phyloP scores from a whole-genome alignment of 2,797 vertebrate species.

The Amniataba percoides region DNA sequence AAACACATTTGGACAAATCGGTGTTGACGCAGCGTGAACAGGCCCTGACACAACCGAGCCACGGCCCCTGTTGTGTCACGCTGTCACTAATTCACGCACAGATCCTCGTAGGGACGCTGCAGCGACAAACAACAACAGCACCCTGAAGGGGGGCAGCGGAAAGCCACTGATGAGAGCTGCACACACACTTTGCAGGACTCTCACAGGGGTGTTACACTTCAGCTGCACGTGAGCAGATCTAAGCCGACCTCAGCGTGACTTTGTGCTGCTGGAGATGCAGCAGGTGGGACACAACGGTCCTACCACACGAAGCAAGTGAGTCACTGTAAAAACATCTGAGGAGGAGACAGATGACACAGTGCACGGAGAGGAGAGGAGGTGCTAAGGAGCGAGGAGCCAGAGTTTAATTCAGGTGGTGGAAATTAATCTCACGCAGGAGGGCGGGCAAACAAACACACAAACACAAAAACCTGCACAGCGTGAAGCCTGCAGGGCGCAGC shows the following conservation, averaged over 20 bases:
- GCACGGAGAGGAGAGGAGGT: no score
- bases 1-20: conserved; percentile 49
- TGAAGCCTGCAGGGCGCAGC: conserved; percentile 22
- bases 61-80: conserved; percentile 26
- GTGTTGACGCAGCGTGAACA: conserved; percentile 44
- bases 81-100: conserved; percentile 12
- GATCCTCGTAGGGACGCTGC: background rate
- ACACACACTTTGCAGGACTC: background rate
- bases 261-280: conserved; percentile 49
- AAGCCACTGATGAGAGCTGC: conserved; percentile 17
- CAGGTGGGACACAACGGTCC: conserved; percentile 63
- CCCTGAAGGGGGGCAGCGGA: conserved; percentile 12
- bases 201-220: conserved; percentile 5
- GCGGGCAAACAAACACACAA: conserved; percentile 21
- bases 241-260: conserved; percentile 61
- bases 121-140: conserved; percentile 27
- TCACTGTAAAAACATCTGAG: conserved; percentile 48
- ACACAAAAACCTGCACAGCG: conserved; percentile 12
- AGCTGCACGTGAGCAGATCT: conserved; percentile 29
- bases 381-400: conserved; percentile 17
- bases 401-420: conserved; percentile 61
- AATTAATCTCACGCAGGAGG: conserved; percentile 56
- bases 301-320: conserved; percentile 57
- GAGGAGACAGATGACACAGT: conserved; percentile 70
- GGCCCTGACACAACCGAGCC: conserved; percentile 47